Evolutionary conservation across 2,797 vertebrate species (phyloP).

Genomic region (Ctenochaetus hawaiiensis): DNA sequence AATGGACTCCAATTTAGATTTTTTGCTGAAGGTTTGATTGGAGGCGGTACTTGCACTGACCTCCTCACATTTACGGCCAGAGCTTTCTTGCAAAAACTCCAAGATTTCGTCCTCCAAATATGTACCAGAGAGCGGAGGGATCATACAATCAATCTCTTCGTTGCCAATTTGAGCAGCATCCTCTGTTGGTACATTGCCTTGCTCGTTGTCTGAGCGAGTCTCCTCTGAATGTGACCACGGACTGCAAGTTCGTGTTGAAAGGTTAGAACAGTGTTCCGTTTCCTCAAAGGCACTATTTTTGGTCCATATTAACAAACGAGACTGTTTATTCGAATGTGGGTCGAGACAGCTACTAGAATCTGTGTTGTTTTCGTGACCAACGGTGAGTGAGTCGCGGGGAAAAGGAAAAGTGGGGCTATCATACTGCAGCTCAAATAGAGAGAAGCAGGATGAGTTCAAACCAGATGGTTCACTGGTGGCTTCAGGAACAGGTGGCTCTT

Average conservation of each 20-base stretch:
- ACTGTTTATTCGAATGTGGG: constrained; percentile 96
- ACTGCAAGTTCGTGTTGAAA: constrained; percentile 99
- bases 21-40: constrained; percentile 91
- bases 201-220: constrained; percentile 98
- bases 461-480: constrained; percentile 90
- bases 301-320: constrained; percentile 99
- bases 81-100: constrained; percentile 93
- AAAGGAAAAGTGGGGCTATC: constrained; percentile 96
- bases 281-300: constrained; percentile 99
- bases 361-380: constrained; percentile 90
- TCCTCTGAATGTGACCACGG: constrained; percentile 99
- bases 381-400: constrained; percentile 92
- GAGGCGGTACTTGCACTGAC: constrained; percentile 87
- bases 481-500: constrained; percentile 91
- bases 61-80: constrained; percentile 87
- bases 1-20: constrained; percentile 98
- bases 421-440: constrained; percentile 99
- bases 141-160: constrained; percentile 91
- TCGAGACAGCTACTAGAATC: constrained; percentile 95
- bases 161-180: constrained; percentile 90
- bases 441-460: constrained; percentile 94
- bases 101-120: constrained; percentile 96
- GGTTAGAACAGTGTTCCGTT: constrained; percentile 99
- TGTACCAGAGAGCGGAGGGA: constrained; percentile 92
- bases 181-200: constrained; percentile 89